phyloP scores from a whole-genome alignment of 2,797 vertebrate genomes.

The Hippoglossus hippoglossus region DNA sequence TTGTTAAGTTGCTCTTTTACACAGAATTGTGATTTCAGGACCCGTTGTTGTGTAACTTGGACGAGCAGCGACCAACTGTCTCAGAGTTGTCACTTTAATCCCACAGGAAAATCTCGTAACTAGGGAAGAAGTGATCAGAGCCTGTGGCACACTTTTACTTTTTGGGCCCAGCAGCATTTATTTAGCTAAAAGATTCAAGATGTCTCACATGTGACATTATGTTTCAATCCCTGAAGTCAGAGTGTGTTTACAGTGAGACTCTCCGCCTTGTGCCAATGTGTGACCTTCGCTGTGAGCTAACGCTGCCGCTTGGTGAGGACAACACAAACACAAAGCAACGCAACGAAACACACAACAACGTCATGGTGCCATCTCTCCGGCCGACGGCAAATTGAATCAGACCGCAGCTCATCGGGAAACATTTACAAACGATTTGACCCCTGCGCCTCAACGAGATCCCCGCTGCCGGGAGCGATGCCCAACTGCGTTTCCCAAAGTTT shows the following conservation, averaged over 20 bases:
- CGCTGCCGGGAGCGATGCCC: background rate
- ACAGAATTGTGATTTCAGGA: conserved; percentile 2
- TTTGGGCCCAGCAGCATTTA: background rate
- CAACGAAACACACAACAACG: no score
- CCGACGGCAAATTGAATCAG: conserved; percentile 15
- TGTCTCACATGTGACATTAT: conserved; percentile 3
- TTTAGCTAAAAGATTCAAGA: background rate
- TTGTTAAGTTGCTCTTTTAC: background rate
- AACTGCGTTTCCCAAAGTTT: background rate
- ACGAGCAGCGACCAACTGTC: conserved; percentile 8
- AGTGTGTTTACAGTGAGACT: conserved; percentile 4
- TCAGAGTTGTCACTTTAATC: conserved; percentile 13
- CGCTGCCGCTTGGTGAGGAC: no score
- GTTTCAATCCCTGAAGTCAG: background rate
- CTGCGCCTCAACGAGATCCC: background rate
- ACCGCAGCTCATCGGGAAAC: conserved; percentile 13
- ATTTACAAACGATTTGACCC: conserved; percentile 7
- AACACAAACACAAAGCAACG: background rate
- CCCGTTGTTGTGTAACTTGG: conserved; percentile 31
- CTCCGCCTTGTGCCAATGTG: background rate
- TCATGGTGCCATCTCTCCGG: no score
- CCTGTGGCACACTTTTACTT: conserved; percentile 8
- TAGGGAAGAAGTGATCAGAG: conserved; percentile 16
- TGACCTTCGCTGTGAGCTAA: conserved; percentile 13
- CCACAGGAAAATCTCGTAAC: conserved; percentile 18